Base-by-base conservation (phyloP, 2,113 vertebrate genomes). In the Apteryx mantelli region DNA sequence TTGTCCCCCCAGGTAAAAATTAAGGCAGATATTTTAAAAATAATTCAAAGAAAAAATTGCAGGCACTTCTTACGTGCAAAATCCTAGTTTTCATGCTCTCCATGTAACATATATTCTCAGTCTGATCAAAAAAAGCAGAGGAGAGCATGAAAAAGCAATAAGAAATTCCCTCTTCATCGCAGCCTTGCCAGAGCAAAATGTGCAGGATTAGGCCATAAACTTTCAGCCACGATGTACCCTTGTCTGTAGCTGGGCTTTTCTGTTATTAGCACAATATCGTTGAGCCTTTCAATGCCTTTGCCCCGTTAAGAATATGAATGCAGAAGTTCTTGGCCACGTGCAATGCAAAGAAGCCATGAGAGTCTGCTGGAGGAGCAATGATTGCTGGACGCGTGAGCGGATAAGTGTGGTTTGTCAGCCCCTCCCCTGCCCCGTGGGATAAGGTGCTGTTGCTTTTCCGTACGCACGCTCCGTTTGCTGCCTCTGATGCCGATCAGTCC, bases 401-500 rank as follows among this genome's bases (percentile, higher is more conserved):
- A 91, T 60, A 46, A 82, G 40, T 55, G 53, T 52, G 48, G 64
- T 91, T 61, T 78, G 20, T 73, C 75, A 68, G 12, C 32, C 63
- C 56, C 75, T 61, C 60, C 42, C 42, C 42, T 13, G 42, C 78
- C 80, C 61, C 40, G 58, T 44, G 86, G 77, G 74, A 86, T 85
- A 91, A 93, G 86, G 94, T 82, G 93, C 79, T 78, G 71, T 78
- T 63, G 63, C 92, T 92, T 46, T 28, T 66, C n/a, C 78, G 82
- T 93, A 96, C 88, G 53, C 83, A 89, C 88, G 82, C 65, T 91
- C 92, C 88, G 66, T 95, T 97, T 98, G 96, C 97, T 97, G 97
- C 97, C 94, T 91, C 75, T 86, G 88, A 92, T 95, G 96, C 93
- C 92, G 87, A 96, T 96, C 96, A 95, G 96, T 97, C 97, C 96